These are phyloP conservation scores for Drosophila athabasca DNA, from an alignment of 1,140 invertebrate species.

Conservation along the genomic window DNA sequence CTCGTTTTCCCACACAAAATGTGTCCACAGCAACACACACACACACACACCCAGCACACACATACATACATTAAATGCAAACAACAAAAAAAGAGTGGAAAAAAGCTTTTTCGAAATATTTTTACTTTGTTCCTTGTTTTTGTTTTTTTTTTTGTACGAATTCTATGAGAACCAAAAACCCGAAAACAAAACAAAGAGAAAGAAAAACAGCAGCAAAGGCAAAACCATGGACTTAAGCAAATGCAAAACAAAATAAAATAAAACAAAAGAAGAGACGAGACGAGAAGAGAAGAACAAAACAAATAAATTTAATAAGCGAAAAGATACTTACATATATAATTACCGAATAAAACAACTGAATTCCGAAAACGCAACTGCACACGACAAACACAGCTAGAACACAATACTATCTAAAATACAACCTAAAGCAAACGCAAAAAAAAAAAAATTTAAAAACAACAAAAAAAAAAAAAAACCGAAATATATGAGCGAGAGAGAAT, in stretches of 20 bases:
- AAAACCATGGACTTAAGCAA: slow-evolving; percentile 68
- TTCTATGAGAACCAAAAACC: slow-evolving; percentile 69
- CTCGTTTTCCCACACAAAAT: slow-evolving; percentile 73
- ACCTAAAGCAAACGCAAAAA: slow-evolving; percentile 50
- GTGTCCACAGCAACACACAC: slow-evolving; percentile 48
- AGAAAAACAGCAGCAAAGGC: slow-evolving; percentile 36
- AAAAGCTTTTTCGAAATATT: slow-evolving; percentile 70
- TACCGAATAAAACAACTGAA: slow-evolving; percentile 41
- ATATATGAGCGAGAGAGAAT: slow-evolving; percentile 83
- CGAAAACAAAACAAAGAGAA: slow-evolving; percentile 27
- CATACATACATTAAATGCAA: slow-evolving; percentile 35
- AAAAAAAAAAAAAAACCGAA: slow-evolving; percentile 33
- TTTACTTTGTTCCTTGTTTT: slow-evolving; percentile 57
- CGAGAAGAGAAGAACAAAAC: slow-evolving; percentile 21
- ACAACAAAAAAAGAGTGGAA: slow-evolving; percentile 9
- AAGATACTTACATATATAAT: slow-evolving; percentile 47
- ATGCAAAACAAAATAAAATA: slow-evolving; percentile 50
- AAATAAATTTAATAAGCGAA: slow-evolving; percentile 46
- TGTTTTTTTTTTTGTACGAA: slow-evolving; percentile 38
- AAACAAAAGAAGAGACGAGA: too few species aligned
- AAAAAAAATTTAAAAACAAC: slow-evolving; percentile 23
- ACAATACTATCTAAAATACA: slow-evolving; percentile 67
- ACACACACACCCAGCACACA: slow-evolving; percentile 33
- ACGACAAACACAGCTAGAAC: slow-evolving; percentile 65
- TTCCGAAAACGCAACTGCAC: slow-evolving; percentile 47